Conservation (phyloP, 64 coral and sea anemone species). For the Montipora foliosa region DNA sequence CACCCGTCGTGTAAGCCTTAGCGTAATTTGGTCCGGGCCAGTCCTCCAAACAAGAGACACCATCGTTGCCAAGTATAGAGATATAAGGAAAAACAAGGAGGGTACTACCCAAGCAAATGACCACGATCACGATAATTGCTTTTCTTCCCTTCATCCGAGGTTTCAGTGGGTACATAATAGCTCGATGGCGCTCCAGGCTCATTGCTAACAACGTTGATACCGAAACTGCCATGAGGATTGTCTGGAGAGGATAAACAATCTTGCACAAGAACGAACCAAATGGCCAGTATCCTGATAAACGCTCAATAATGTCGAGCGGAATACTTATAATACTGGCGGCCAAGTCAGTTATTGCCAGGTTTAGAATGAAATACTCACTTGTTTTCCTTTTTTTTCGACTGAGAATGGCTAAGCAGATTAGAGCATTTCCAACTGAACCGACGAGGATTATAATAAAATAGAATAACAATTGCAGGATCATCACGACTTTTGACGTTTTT, state of each 20-base stretch:
- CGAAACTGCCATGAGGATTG: constrained; percentile 52
- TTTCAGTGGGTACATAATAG: constrained; percentile 52
- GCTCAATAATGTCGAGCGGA: constrained; percentile 57
- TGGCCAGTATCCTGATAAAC: not conserved
- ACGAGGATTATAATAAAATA: constrained; percentile 49
- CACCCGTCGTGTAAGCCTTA: not conserved
- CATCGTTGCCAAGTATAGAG: not conserved
- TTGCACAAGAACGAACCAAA: constrained; percentile 54
- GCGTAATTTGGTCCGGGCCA: constrained; percentile 5
- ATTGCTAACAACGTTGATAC: constrained; percentile 45
- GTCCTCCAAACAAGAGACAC: constrained; percentile 13
- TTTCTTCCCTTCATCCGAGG: constrained; percentile 2
- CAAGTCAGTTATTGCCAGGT: constrained; percentile 55
- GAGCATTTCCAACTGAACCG: constrained; percentile 67
- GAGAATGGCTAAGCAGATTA: constrained; percentile 77
- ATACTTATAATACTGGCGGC: constrained; percentile 51
- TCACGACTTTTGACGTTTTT: not conserved
- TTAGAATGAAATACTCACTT: constrained; percentile 49
- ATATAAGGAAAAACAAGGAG: constrained; percentile 2
- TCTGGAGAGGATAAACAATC: constrained; percentile 74
- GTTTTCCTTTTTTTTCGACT: constrained; percentile 69
- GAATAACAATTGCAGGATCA: constrained; percentile 46
- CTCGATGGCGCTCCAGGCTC: constrained; percentile 55
- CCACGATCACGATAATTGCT: not conserved
- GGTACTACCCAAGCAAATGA: not conserved